Evolutionary conservation across 2,797 vertebrate genomes (phyloP), one percentile per base, ranked within the genome.

Genomic region (Apogon hyalosoma): DNA sequence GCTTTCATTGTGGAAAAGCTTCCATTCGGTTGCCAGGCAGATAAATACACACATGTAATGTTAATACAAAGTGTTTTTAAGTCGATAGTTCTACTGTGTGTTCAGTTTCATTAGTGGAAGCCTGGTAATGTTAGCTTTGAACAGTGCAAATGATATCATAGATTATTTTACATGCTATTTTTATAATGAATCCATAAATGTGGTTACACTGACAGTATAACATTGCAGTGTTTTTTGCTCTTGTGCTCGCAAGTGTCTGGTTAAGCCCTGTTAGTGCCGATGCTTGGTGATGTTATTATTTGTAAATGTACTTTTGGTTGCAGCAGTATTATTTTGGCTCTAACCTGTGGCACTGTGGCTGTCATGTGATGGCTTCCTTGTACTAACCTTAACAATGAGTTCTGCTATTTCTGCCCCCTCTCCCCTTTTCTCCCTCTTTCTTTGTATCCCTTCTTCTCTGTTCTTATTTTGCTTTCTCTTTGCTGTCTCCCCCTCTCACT

Each of bases 351-450:
- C 83, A 82, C 66, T 79, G 75, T 88, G 90, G 92, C 89, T 78
- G 77, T 88, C 73, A 77, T 90, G 87, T 86, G 89, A 92, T 87
- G 84, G 87, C 89, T 92, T 90, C 69, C 63, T 91, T 79, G 71
- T 89, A 92, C 91, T 93, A 93, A 94, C 90, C 83, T 74, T 92
- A 93, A 93, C 91, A 88, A 83, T 87, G 59, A 87, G 90, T 88
- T 88, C 71, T 88, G 78, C 89, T 87, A 54, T 88, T 68, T 87
- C 78, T 88, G 67, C 69, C 50, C 75, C 58, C 74, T 53, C 69
- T 46, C 54, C 16, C 47, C 43, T 11, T 55, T 45, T 40, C n/a
- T 21, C 6, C 56, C 49, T 63, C 53, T 68, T 47, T 52, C 63
- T 64, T 40, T 53, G n/a, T 14, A 10, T 11, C 54, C 33, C 63